These are phyloP conservation scores for Halcyon senegalensis DNA, from an alignment of 2,113 vertebrate genomes.

Conservation along the genomic window DNA sequence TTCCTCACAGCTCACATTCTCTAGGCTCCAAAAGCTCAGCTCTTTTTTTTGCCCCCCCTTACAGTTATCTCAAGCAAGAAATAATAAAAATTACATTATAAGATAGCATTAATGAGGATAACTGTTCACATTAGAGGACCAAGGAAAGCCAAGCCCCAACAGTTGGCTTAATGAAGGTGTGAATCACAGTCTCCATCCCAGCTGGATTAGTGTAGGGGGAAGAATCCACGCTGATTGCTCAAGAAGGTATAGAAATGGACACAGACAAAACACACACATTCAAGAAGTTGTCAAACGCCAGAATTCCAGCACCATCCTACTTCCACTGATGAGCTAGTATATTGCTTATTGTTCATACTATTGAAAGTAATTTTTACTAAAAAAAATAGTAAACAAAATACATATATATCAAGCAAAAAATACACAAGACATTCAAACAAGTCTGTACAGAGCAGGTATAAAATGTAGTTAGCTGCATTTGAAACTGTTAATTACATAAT, in stretches of 20 bases:
- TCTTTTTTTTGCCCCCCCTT: background rate
- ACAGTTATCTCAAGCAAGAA: background rate
- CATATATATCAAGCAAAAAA: background rate
- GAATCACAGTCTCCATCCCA: background rate
- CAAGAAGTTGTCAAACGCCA: background rate
- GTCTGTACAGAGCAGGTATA: background rate
- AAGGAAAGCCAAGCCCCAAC: background rate
- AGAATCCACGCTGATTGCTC: background rate
- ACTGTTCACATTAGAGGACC: background rate
- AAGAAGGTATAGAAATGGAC: background rate
- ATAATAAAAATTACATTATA: background rate
- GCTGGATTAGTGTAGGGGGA: accelerated
- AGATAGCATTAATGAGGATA: background rate
- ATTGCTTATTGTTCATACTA: background rate
- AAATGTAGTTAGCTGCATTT: background rate
- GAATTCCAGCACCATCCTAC: background rate
- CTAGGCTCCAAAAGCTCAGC: background rate
- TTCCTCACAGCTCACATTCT: background rate
- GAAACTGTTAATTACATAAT: background rate
- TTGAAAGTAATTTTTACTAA: background rate
- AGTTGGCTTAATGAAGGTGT: background rate
- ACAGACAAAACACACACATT: background rate
- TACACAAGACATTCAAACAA: background rate
- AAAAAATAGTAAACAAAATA: background rate
- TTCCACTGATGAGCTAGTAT: background rate